Evolutionary conservation across 2,113 vertebrate genomes (phyloP).

Genomic region (Boulengeromyrus knoepffleri): DNA sequence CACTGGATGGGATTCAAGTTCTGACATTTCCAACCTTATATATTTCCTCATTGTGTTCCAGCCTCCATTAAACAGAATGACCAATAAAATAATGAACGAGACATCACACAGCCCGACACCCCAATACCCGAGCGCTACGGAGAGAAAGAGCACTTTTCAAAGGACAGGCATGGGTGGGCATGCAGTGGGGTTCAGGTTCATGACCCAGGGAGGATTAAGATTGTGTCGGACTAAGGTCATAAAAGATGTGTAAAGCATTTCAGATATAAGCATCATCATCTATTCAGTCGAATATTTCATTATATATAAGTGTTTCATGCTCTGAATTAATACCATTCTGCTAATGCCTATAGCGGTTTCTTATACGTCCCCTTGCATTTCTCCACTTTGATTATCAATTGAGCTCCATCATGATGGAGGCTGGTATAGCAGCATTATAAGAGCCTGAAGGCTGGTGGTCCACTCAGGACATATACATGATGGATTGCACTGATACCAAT

Average conservation of each 20-base stretch:
- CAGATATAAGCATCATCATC: not conserved
- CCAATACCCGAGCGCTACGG: slow-evolving; percentile 18
- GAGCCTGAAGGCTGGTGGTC: not conserved
- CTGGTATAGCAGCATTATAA: not conserved
- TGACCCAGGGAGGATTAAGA: not conserved
- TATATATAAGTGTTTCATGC: not conserved
- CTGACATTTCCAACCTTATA: not conserved
- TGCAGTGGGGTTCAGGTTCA: not conserved
- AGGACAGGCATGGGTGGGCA: not conserved
- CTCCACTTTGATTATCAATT: not conserved
- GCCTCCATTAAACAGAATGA: slow-evolving; percentile 6
- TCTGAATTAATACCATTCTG: not conserved
- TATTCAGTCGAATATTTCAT: not conserved
- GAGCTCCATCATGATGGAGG: not conserved
- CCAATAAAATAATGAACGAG: slow-evolving; percentile 24
- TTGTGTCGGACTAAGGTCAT: not conserved
- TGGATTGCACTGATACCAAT: not conserved
- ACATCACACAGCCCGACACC: slow-evolving; percentile 16
- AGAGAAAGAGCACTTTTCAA: slow-evolving; percentile 18
- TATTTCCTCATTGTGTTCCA: not conserved
- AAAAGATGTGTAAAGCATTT: not conserved
- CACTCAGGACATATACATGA: not conserved
- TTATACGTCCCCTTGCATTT: not conserved
- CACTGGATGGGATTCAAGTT: not conserved
- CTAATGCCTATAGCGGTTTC: not conserved